phyloP scores from a whole-genome alignment of 2,888 invertebrate species.

The Dromius quadrimaculatus region DNA sequence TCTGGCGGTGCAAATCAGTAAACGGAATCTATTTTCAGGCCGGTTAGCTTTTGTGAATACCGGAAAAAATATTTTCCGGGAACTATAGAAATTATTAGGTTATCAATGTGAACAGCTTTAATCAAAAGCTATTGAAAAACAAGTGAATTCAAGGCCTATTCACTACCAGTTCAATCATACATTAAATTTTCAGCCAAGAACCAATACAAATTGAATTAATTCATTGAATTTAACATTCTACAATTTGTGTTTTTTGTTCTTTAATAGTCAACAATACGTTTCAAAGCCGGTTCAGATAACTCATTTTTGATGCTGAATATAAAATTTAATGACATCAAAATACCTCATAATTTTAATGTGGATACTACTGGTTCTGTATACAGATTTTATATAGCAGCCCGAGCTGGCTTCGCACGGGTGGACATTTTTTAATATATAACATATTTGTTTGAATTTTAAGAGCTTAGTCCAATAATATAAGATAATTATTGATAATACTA shows the following conservation, averaged over 20 bases:
- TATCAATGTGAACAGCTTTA: constrained; percentile 5
- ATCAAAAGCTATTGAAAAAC: constrained; percentile 9
- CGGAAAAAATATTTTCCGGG: constrained; percentile 1
- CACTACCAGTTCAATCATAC: constrained; percentile 19
- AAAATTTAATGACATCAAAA: too few species aligned
- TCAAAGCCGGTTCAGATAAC: background rate
- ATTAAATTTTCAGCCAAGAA: constrained; percentile 21
- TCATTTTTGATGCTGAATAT: too few species aligned
- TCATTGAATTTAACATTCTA: constrained; percentile 32
- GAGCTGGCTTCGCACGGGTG: too few species aligned
- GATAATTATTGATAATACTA: too few species aligned
- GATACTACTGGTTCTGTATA: too few species aligned
- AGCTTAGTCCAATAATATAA: too few species aligned
- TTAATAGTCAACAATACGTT: constrained; percentile 6
- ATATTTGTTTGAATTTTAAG: too few species aligned
- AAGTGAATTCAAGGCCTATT: constrained; percentile 3
- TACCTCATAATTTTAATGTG: too few species aligned
- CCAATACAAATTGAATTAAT: constrained; percentile 25
- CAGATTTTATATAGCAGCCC: too few species aligned
- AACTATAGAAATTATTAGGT: constrained; percentile 9
- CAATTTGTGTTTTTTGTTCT: constrained; percentile 20
- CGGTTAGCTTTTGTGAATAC: background rate
- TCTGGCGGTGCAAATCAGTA: background rate
- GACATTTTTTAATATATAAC: too few species aligned
- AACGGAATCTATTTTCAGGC: constrained; percentile 4